These are phyloP conservation scores for Pachyuromys duprasi DNA, from an alignment of 2,797 vertebrate species.

Conservation along the genomic window DNA sequence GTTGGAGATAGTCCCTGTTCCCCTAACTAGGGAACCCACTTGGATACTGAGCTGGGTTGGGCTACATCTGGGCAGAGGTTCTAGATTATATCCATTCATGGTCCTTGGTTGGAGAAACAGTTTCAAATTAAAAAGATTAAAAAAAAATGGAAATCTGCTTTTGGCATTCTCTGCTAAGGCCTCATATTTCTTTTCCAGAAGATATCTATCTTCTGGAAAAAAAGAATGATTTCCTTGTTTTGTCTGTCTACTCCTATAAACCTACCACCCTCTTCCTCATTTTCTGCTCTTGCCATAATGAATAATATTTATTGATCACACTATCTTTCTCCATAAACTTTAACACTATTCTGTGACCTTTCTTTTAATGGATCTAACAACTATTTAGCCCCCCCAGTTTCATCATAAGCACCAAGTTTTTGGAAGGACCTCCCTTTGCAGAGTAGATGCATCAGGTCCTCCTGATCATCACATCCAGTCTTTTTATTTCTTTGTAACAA, in stretches of 20 bases:
- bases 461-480: neutral
- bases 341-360: neutral
- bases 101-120: too few relatives aligned
- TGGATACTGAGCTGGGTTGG: too few relatives aligned
- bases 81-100: too few relatives aligned
- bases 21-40: too few relatives aligned
- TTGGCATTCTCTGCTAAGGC: neutral
- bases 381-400: neutral
- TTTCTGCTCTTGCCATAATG: neutral
- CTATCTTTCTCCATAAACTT: neutral
- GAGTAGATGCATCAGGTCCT: neutral
- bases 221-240: accelerated
- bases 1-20: too few relatives aligned
- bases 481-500: neutral
- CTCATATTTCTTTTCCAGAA: neutral
- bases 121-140: too few relatives aligned
- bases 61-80: too few relatives aligned
- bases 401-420: neutral
- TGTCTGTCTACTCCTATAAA: neutral
- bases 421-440: accelerated
- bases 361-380: neutral
- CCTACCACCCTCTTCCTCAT: neutral
- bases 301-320: neutral
- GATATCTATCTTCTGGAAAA: neutral
- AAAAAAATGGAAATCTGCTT: neutral